Evolutionary conservation across 2,888 invertebrate genomes (phyloP).

Genomic region (Plagodis dolabraria): DNA sequence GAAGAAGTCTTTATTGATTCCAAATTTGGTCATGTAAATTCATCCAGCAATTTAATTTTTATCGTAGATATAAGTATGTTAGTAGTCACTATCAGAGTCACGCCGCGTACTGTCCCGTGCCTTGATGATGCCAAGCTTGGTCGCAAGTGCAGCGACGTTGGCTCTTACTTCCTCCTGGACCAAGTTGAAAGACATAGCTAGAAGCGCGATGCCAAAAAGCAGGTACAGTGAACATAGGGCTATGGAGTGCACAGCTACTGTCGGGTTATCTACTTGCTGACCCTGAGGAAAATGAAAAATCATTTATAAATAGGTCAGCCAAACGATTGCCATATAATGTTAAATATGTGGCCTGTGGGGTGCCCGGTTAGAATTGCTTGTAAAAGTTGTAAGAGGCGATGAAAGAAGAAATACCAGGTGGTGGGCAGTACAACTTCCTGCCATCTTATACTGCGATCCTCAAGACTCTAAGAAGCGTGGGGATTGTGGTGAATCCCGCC

Average conservation of each 20-base stretch:
- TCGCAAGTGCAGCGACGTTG: constrained; percentile 94
- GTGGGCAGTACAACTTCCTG: too few relatives aligned
- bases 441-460: too few relatives aligned
- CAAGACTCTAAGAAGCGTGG: too few relatives aligned
- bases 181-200: constrained; percentile 98
- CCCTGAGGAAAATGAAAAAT: constrained; percentile 41
- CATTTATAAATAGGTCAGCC: neutral
- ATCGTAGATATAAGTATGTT: constrained; percentile 9
- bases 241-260: constrained; percentile 83
- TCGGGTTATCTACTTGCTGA: constrained; percentile 57
- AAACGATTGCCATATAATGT: too few relatives aligned
- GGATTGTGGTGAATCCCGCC: too few relatives aligned
- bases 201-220: constrained; percentile 95
- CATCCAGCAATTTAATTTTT: too few relatives aligned
- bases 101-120: constrained; percentile 79
- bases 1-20: too few relatives aligned
- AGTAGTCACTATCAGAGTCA: constrained; percentile 76
- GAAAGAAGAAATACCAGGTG: too few relatives aligned
- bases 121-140: constrained; percentile 94
- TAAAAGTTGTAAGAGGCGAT: too few relatives aligned
- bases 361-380: too few relatives aligned
- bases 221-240: constrained; percentile 96
- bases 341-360: too few relatives aligned
- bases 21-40: too few relatives aligned
- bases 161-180: constrained; percentile 97